phyloP scores from a whole-genome alignment of 2,888 invertebrate species.

The Siphonodentalium dalli region DNA sequence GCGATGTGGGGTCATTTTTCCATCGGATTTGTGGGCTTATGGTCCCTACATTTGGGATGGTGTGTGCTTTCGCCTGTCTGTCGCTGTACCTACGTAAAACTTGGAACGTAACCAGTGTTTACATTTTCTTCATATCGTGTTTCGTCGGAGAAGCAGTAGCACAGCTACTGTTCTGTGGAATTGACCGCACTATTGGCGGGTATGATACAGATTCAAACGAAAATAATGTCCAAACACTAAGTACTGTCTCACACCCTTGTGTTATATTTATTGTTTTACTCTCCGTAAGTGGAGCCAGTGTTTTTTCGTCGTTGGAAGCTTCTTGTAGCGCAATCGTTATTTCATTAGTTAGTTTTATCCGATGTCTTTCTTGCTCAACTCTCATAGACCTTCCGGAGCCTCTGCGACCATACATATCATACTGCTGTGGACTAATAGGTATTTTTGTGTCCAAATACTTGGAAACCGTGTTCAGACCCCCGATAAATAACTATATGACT shows the following conservation, averaged over 20 bases:
- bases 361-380: constrained; percentile 59
- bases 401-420: constrained; percentile 57
- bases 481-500: constrained; percentile 54
- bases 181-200: not conserved
- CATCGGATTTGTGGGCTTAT: constrained; percentile 53
- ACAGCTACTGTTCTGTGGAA: constrained; percentile 31
- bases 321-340: constrained; percentile 55
- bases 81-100: constrained; percentile 58
- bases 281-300: constrained; percentile 51
- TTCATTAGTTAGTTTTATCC: constrained; percentile 53
- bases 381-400: constrained; percentile 51
- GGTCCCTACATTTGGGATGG: constrained; percentile 60
- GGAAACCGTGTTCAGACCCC: constrained; percentile 59
- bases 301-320: constrained; percentile 60
- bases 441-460: constrained; percentile 62
- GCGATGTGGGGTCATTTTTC: constrained; percentile 56
- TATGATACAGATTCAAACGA: no score
- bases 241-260: constrained; percentile 45
- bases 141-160: constrained; percentile 60
- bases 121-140: constrained; percentile 61
- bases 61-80: constrained; percentile 61
- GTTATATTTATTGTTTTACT: constrained; percentile 54
- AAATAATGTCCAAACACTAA: constrained; percentile 3
- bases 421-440: constrained; percentile 58
- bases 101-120: constrained; percentile 63